Evolutionary conservation across 2,797 vertebrate species (phyloP), one percentile per base, ranked within the genome.

Genomic region (Aeoliscus strigatus): DNA sequence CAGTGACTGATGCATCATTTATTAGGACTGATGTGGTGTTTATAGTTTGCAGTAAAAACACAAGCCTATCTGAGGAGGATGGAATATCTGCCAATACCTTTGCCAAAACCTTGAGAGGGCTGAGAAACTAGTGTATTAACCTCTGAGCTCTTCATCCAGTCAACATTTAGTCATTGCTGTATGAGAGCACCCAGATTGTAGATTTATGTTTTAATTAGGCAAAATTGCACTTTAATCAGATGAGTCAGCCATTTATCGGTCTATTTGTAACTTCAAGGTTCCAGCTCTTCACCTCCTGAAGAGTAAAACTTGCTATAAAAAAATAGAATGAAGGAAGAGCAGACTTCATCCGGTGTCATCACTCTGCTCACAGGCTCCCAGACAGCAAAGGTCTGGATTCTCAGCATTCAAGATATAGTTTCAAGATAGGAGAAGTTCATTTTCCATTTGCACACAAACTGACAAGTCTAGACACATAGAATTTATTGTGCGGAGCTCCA

Each of bases 81-180:
- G 30, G 48, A 43, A 60, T 44, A 50, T 53, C 39, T 42, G 24
- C 25, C 30, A 28, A 25, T 11, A 4, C 30, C 47, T 25, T 59
- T 59, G 58, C 62, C 59, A 56, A 56, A 48, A 50, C 25, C 12
- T 37, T 26, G 52, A 47, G 34, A 55, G 23, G 45, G 25, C 35
- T 61, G 27, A 63, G 27, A 61, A 60, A 52, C 51, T 67, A 74
- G 73, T 26, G 31, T 43, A 51, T 51, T 61, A 50, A 69, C 51
- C 63, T 58, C 25, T 12, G 6, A 18, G 47, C 32, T 55, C 40
- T 48, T 69, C 53, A 18, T 43, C 51, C 35, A 38, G 42, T 61
- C 64, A 59, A 35, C 46, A 27, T n/a, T n/a, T 15, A 13, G 37
- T 25, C 9, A 21, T 9, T 28, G n/a, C 35, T 35, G 8, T 55